A percentile compares a stretch with the other conserved stretches of the same genome.
phyloP scores from a whole-genome alignment of 2,888 invertebrate genomes.

The Incurvaria masculella region DNA sequence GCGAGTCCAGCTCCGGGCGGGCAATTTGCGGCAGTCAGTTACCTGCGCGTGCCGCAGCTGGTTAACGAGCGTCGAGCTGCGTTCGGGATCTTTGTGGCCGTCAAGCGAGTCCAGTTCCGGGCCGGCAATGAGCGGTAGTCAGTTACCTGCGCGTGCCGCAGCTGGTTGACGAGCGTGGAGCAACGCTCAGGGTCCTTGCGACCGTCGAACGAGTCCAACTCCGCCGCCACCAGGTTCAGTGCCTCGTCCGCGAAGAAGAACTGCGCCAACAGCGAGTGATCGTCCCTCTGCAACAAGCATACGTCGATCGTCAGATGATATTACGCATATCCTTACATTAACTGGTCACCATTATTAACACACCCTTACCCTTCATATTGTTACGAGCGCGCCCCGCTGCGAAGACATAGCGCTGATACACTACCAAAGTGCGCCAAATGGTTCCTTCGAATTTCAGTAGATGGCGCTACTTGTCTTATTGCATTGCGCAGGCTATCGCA shows the following conservation, averaged over 20 bases:
- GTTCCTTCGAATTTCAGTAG: too few relatives aligned
- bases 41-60: conserved; percentile 91
- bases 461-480: too few relatives aligned
- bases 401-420: too few relatives aligned
- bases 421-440: too few relatives aligned
- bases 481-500: too few relatives aligned
- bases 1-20: conserved; percentile 95
- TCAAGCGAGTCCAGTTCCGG: conserved; percentile 98
- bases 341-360: too few relatives aligned
- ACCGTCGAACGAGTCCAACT: conserved; percentile 99
- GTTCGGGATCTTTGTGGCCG: conserved; percentile 94
- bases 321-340: not conserved
- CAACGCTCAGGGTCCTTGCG: conserved; percentile 97
- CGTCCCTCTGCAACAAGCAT: conserved; percentile 72
- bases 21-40: conserved; percentile 78
- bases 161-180: conserved; percentile 89
- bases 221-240: conserved; percentile 90
- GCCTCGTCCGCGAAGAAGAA: conserved; percentile 99
- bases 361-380: too few relatives aligned
- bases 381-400: too few relatives aligned
- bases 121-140: too few relatives aligned
- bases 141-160: conserved; percentile 84
- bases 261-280: conserved; percentile 89
- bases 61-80: conserved; percentile 94
- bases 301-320: not conserved